These are phyloP conservation scores for Odocoileus virginianus DNA, from an alignment of 2,113 vertebrate species.

Conservation along the genomic window DNA sequence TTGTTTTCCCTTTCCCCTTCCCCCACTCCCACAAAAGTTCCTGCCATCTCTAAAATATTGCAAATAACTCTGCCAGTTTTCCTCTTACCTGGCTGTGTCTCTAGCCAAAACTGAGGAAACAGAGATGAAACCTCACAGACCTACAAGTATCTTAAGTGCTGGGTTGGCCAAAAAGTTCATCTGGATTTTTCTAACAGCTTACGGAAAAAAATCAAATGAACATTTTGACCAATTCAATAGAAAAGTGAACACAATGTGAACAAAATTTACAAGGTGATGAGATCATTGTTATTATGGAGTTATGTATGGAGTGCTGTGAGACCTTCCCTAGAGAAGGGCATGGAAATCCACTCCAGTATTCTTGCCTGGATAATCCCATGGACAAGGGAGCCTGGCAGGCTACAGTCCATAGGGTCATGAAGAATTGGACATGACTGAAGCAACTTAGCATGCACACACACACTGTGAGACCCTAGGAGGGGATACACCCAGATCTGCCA, in stretches of 20 bases:
- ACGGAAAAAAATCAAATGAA: background rate
- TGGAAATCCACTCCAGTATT: background rate
- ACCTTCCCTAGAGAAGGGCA: background rate
- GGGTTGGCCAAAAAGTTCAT: background rate
- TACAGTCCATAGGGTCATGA: background rate
- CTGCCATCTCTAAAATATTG: background rate
- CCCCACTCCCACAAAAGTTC: background rate
- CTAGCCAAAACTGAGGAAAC: background rate
- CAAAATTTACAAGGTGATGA: background rate
- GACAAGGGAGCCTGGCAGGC: background rate
- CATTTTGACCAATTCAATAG: background rate
- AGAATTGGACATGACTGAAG: background rate
- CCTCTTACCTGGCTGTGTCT: background rate
- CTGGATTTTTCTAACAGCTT: background rate
- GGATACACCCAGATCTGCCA: background rate
- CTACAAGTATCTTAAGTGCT: background rate
- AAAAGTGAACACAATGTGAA: accelerated
- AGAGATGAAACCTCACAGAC: background rate
- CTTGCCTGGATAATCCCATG: background rate
- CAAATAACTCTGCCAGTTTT: background rate
- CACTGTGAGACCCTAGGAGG: background rate
- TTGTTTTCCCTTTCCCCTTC: background rate
- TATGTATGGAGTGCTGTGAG: background rate
- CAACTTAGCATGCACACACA: background rate
- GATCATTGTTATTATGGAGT: background rate